Conservation (phyloP, 2,113 vertebrate species). For the Cariama cristata region DNA sequence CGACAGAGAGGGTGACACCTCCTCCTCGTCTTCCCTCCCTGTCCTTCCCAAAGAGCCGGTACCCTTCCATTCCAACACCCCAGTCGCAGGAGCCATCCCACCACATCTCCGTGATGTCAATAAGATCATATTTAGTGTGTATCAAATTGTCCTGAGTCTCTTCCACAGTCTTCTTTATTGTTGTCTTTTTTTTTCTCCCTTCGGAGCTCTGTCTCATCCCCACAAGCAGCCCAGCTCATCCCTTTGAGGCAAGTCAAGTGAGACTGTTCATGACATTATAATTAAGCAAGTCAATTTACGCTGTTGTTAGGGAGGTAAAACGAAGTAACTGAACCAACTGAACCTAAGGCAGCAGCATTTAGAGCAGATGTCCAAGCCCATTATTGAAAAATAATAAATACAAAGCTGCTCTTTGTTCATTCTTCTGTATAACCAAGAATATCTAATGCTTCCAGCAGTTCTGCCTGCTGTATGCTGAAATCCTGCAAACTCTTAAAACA, state of each 20-base stretch:
- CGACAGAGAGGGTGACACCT: too few relatives aligned
- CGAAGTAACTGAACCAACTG: background rate
- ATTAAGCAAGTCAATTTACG: background rate
- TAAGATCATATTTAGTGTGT: background rate
- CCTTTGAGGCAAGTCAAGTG: background rate
- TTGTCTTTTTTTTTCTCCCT: background rate
- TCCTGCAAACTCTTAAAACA: background rate
- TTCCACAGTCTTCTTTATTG: background rate
- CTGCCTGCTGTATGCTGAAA: background rate
- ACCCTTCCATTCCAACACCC: too few relatives aligned
- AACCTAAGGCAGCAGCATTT: background rate
- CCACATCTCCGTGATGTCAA: too few relatives aligned
- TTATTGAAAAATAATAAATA: background rate
- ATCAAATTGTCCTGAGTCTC: background rate
- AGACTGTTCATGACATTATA: background rate
- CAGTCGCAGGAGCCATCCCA: too few relatives aligned
- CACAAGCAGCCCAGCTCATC: background rate
- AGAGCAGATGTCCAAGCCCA: background rate
- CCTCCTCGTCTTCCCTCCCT: too few relatives aligned
- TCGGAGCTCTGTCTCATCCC: background rate
- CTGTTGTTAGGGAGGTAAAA: background rate
- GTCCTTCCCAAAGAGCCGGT: too few relatives aligned
- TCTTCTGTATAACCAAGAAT: background rate
- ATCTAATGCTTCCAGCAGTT: background rate
- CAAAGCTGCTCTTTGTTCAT: background rate